Conservation (phyloP, 2,888 invertebrate species). For the Cancer borealis region DNA sequence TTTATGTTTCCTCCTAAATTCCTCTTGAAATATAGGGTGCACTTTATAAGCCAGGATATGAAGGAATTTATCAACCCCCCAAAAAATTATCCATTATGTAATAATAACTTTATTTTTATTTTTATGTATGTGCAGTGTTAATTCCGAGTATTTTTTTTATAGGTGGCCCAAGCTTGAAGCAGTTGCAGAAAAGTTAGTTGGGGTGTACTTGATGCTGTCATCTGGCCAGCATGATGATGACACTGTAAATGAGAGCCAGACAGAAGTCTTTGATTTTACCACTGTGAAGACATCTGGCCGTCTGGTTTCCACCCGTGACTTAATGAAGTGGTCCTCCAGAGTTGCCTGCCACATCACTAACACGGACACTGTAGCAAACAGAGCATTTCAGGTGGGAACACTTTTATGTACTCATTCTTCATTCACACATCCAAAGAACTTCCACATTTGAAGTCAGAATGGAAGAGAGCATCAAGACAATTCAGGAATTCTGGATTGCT, state of each 20-base stretch:
- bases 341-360: constrained; percentile 88
- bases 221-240: constrained; percentile 84
- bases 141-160: constrained; percentile 60
- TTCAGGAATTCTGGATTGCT: not conserved
- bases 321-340: constrained; percentile 94
- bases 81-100: not conserved
- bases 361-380: constrained; percentile 86
- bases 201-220: constrained; percentile 90
- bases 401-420: not conserved
- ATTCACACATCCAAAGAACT: not conserved
- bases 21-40: not conserved
- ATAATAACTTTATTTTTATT: not conserved
- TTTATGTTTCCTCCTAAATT: not conserved
- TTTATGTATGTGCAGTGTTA: not conserved
- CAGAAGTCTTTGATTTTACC: constrained; percentile 61
- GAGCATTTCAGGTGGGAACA: constrained; percentile 86
- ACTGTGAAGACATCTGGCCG: constrained; percentile 69
- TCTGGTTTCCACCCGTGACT: constrained; percentile 84
- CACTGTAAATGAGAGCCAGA: constrained; percentile 79
- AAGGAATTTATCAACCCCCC: not conserved
- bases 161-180: constrained; percentile 87
- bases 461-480: not conserved
- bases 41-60: not conserved
- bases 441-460: not conserved
- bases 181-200: constrained; percentile 88